Conservation (phyloP, 2,113 vertebrate species). For the Eclectus roratus region DNA sequence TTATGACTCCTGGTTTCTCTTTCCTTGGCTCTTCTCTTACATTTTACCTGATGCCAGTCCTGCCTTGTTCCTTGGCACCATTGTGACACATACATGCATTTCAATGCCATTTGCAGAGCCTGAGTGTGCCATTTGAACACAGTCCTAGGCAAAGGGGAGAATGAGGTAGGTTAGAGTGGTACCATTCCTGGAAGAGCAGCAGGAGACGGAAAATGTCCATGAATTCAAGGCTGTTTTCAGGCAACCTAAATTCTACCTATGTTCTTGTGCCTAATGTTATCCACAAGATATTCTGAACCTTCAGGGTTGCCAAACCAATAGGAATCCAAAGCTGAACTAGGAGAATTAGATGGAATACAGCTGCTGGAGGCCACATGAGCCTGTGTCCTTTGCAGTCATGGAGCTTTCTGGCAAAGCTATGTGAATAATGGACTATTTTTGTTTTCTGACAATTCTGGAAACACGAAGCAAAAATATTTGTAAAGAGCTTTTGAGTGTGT, state of each 20-base stretch:
- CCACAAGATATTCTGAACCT: background rate
- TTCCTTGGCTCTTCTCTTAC: background rate
- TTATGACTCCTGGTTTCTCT: background rate
- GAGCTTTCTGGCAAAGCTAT: background rate
- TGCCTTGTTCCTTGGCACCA: background rate
- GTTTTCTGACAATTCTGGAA: slow-evolving; percentile 24
- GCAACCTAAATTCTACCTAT: background rate
- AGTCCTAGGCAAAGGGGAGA: background rate
- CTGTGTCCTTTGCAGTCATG: background rate
- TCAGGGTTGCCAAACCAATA: background rate
- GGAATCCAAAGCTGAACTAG: background rate
- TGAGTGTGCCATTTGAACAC: background rate
- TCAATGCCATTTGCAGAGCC: background rate
- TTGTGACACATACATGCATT: background rate
- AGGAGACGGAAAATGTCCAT: background rate
- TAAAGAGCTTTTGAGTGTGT: background rate
- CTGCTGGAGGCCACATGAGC: background rate
- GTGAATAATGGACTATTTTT: slow-evolving; percentile 12
- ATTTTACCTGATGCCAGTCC: background rate
- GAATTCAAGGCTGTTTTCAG: background rate
- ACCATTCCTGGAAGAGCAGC: background rate
- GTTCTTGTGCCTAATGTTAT: background rate
- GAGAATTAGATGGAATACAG: slow-evolving; percentile 43
- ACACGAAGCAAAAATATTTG: slow-evolving; percentile 3
- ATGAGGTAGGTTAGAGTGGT: background rate